A percentile compares a stretch with the other conserved stretches of the same genome.
These are phyloP conservation scores for Hyla sarda DNA, from an alignment of 2,113 vertebrate genomes.

Conservation along the genomic window DNA sequence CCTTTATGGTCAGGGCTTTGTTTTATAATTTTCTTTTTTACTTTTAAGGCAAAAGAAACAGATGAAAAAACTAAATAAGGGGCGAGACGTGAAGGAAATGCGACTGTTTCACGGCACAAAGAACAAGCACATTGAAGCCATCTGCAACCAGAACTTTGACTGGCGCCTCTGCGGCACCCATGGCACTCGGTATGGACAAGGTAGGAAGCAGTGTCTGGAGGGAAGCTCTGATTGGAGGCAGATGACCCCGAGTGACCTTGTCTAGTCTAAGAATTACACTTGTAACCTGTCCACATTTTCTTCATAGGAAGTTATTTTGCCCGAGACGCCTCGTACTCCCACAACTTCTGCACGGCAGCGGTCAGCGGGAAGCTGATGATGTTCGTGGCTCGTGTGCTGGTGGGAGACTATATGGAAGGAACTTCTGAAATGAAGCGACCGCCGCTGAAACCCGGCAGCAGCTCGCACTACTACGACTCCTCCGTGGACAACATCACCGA, in stretches of 20 bases:
- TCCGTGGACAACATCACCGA: conserved; percentile 65
- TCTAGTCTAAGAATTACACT: neutral
- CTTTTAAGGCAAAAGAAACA: conserved; percentile 79
- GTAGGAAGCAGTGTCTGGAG: conserved; percentile 61
- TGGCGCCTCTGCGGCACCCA: conserved; percentile 79
- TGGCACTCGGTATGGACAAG: conserved; percentile 79
- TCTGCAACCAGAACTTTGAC: conserved; percentile 80
- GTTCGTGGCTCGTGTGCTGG: conserved; percentile 71
- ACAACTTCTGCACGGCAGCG: conserved; percentile 43
- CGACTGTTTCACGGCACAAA: conserved; percentile 80
- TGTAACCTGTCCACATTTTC: neutral
- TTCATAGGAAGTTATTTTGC: conserved; percentile 77
- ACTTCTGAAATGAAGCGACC: conserved; percentile 55
- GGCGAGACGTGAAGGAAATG: conserved; percentile 68
- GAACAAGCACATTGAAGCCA: conserved; percentile 61
- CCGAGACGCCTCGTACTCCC: conserved; percentile 69
- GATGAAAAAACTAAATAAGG: conserved; percentile 73
- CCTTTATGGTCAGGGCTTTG: neutral
- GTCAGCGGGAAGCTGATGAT: conserved; percentile 51
- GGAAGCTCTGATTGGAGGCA: neutral
- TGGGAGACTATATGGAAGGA: conserved; percentile 66
- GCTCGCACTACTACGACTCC: conserved; percentile 69
- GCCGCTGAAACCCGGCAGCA: conserved; percentile 60
- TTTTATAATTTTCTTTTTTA: neutral
- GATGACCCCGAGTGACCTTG: neutral